Base-by-base conservation (phyloP, 2,113 vertebrate genomes). In the Sisor rabdophorus region DNA sequence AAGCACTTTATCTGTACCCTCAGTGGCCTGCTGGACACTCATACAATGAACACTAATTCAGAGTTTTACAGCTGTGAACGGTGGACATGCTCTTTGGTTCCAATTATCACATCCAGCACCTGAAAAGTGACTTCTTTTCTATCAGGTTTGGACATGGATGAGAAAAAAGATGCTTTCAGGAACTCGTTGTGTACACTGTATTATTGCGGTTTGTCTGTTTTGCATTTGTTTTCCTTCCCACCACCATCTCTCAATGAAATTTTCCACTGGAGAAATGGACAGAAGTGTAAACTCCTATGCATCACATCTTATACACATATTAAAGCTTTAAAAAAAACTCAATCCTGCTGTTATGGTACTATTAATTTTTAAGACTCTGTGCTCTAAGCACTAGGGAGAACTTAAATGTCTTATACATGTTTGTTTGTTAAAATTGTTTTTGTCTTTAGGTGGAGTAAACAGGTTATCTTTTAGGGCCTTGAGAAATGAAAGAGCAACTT, bases 1-100 rank as follows among this genome's bases (percentile, higher is more conserved):
- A 91, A 91, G 92, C 92, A 93, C 92, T 93, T 93, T 93, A 93
- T 92, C 88, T 89, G 87, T 92, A 91, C 90, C 92, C 88, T 88
- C 77, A 85, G 92, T 93, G 91, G 92, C 92, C 92, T 93, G 91
- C 90, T 90, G 91, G 91, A 87, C 82, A 85, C 87, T 86, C 84
- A 79, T 86, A 85, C 85, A 89, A 85, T 79, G 78, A 75, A 91
- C 89, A 85, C 86, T 91, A 87, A 82, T 79, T 28, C 78, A 67
- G 84, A 87, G 86, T 86, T 85, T 64, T 53, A 78, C 87, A 84
- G 88, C 86, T 78, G 83, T 85, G 87, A 82, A 78, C 85, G 82
- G 86, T 79, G 70, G 85, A 85, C 80, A 81, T 85, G 79, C 77
- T 80, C 82, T 84, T 82, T 84, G 84, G 84, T 85, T 83, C 68